phyloP scores from a whole-genome alignment of 92 coral and sea anemone genomes.

The Nematostella vectensis region DNA sequence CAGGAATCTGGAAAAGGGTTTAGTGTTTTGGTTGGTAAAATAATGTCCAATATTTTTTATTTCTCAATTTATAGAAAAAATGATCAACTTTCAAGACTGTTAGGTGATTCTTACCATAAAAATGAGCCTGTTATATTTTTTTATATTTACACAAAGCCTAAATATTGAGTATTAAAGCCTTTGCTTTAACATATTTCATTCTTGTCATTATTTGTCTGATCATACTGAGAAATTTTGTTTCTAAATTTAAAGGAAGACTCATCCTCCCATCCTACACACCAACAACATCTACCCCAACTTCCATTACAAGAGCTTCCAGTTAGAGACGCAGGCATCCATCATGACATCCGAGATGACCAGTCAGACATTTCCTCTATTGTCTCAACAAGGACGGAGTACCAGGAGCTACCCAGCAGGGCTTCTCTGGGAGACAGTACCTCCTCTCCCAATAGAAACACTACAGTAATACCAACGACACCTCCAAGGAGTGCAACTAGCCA shows the following conservation, averaged over 20 bases:
- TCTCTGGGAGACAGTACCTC: slow-evolving; percentile 43
- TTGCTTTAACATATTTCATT: too few species aligned
- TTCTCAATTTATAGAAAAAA: background rate
- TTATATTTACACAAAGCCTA: too few species aligned
- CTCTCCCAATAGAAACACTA: slow-evolving; percentile 3
- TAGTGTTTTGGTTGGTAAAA: slow-evolving; percentile 7
- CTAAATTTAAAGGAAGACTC: background rate
- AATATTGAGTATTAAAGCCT: too few species aligned
- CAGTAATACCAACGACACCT: background rate
- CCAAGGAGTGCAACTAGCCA: too few species aligned
- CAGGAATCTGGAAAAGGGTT: slow-evolving; percentile 15
- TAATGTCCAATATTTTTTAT: background rate
- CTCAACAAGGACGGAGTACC: slow-evolving; percentile 75
- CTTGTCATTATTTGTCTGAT: too few species aligned
- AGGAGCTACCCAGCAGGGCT: slow-evolving; percentile 70
- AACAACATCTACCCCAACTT: slow-evolving; percentile 1
- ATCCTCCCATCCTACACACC: too few species aligned
- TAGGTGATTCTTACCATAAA: too few species aligned
- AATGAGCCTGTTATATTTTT: too few species aligned
- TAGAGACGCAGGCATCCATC: slow-evolving; percentile 18
- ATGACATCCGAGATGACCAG: slow-evolving; percentile 58
- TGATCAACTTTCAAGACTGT: too few species aligned
- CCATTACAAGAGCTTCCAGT: slow-evolving; percentile 39
- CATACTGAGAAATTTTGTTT: too few species aligned
- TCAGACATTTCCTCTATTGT: slow-evolving; percentile 75